phyloP scores from a whole-genome alignment of 53 echinoderm and acorn worm species.

The Echinometra lucunter region DNA sequence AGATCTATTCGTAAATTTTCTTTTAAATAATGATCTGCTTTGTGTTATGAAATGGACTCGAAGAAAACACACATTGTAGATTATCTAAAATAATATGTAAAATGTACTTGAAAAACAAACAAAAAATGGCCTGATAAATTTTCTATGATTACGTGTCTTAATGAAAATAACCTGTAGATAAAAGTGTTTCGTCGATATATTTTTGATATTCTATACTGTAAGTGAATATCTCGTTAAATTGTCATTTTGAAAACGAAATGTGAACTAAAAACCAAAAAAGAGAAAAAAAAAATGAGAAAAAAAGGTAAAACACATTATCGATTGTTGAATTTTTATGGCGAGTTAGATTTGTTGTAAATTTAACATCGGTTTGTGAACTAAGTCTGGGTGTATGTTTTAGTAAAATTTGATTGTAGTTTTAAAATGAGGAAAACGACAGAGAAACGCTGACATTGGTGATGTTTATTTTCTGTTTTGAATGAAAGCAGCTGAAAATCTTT shows the following conservation, averaged over 20 bases:
- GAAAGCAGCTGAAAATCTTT: background rate
- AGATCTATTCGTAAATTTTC: background rate
- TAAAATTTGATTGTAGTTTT: background rate
- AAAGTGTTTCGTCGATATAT: background rate
- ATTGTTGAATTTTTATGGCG: background rate
- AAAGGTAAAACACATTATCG: background rate
- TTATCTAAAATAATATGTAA: background rate
- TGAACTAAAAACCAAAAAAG: background rate
- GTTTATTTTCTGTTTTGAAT: background rate
- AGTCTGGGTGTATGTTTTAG: background rate
- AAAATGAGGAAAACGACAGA: background rate
- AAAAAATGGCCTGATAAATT: constrained; percentile 16
- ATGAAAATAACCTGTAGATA: background rate
- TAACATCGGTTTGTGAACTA: background rate
- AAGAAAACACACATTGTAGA: background rate
- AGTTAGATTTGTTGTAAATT: background rate
- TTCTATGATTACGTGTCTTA: constrained; percentile 35
- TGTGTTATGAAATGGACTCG: background rate
- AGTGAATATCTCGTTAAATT: background rate
- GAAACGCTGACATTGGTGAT: background rate
- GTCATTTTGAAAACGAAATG: background rate
- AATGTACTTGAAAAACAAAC: background rate
- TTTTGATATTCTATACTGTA: background rate
- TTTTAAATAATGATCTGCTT: background rate
- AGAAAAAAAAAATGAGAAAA: background rate